Evolutionary conservation across 2,888 invertebrate genomes (phyloP).

Genomic region (Chymomyza fuscimana): DNA sequence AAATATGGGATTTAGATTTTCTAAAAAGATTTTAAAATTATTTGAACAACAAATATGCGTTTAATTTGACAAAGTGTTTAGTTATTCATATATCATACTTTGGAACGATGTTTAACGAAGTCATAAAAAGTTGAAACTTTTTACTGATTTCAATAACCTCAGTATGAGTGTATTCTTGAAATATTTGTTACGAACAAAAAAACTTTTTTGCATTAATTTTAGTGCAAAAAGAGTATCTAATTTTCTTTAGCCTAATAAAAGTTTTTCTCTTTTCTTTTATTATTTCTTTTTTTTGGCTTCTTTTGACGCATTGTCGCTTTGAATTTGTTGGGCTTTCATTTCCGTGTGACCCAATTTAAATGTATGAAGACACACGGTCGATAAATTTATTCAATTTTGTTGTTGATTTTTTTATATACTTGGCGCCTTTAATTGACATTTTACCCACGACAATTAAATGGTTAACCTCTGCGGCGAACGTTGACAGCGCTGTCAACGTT

Average conservation of each 20-base stretch:
- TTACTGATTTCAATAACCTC: too few species aligned
- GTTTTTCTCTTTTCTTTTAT: not conserved
- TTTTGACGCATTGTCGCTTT: not conserved
- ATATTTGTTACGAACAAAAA: too few species aligned
- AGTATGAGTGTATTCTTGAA: too few species aligned
- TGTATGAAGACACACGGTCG: conserved; percentile 11
- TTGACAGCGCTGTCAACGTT: not conserved
- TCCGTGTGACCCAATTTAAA: conserved; percentile 40
- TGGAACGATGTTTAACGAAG: too few species aligned
- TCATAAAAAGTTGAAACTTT: too few species aligned
- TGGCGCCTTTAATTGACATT: conserved; percentile 36
- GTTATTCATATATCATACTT: too few species aligned
- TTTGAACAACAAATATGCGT: too few species aligned
- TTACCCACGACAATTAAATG: conserved; percentile 14
- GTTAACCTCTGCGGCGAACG: not conserved
- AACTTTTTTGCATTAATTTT: not conserved
- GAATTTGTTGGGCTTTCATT: conserved; percentile 18
- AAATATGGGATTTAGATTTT: too few species aligned
- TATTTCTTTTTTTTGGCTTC: not conserved
- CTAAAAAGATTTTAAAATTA: too few species aligned
- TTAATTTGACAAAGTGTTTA: too few species aligned
- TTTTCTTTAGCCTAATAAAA: not conserved
- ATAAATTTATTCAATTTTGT: not conserved
- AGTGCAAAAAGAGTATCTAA: not conserved
- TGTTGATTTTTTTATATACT: not conserved